Evolutionary conservation across 2,888 invertebrate species (phyloP), one percentile per base, ranked within the genome.

Genomic region (Blomia tropicalis): DNA sequence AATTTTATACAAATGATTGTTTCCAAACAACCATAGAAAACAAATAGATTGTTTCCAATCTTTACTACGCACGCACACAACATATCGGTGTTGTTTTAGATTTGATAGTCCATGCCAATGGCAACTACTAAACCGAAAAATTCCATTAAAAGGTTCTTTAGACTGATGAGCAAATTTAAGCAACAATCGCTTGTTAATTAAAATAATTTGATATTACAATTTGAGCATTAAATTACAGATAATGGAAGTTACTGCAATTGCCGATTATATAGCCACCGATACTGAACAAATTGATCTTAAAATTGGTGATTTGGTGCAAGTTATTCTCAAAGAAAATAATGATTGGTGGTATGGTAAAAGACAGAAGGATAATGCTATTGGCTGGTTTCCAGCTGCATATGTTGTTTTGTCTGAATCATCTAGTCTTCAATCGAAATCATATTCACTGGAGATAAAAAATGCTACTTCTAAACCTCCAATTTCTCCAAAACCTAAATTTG

Each of bases 381-480:
- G 51, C 51, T 47, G 51, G 51, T 47, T 47, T 27, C 51, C 51
- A 11, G 51, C 51, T 17, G 7, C 36, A 17, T 36, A 36, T 36
- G 36, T 36, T 36, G 17, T 11, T 11, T 7, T 36, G 7, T 36
- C 36, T 11, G 36, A 36, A 36, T 7, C 36, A 36, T 11, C 17
- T 17, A 36, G 17, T 17, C 7, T 36, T 17, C n/a, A n/a, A n/a
- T n/a, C n/a, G n/a, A n/a, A n/a, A n/a, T n/a, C n/a, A n/a, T n/a
- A n/a, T n/a, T n/a, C n/a, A n/a, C n/a, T n/a, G n/a, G n/a, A n/a
- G n/a, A 17, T 36, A 7, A 36, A 36, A 36, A 17, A 17, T 7
- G 36, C 7, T 17, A 36, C 7, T 36, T 11, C 7, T 36, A 36
- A 36, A 36, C 36, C 36, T 11, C 36, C 36, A 17, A 36, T 36